Conservation (phyloP, 1,140 invertebrate species). For the Pogonus chalceus region DNA sequence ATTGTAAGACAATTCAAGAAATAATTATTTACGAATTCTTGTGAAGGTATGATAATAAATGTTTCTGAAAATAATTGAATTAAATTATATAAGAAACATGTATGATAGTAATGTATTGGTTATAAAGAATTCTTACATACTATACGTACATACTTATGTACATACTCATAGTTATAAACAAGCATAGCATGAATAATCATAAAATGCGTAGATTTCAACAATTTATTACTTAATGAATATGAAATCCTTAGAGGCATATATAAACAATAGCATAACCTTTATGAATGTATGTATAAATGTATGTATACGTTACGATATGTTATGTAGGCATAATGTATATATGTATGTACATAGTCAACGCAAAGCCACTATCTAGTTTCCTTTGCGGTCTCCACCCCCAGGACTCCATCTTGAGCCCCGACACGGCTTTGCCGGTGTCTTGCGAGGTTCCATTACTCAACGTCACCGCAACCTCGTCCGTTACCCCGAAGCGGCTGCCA, state of each 20-base stretch:
- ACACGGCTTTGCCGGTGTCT: not conserved
- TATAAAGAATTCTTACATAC: too few species aligned
- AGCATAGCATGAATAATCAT: too few species aligned
- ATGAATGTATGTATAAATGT: not conserved
- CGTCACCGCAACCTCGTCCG: not conserved
- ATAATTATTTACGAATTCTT: too few species aligned
- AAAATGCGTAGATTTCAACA: too few species aligned
- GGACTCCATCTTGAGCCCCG: slow-evolving; percentile 2
- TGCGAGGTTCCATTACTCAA: not conserved
- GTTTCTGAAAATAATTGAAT: too few species aligned
- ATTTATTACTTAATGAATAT: not conserved
- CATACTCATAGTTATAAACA: too few species aligned
- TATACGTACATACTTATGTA: too few species aligned
- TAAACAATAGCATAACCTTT: not conserved
- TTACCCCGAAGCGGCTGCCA: too few species aligned
- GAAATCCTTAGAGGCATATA: not conserved
- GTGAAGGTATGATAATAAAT: too few species aligned
- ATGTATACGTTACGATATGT: not conserved
- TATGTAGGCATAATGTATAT: not conserved
- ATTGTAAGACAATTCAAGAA: too few species aligned
- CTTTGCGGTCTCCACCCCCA: not conserved
- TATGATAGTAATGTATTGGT: too few species aligned
- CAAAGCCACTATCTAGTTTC: not conserved
- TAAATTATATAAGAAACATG: too few species aligned
- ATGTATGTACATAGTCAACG: not conserved